Conservation (phyloP, 2,888 invertebrate species). For the Pandemis corylana region DNA sequence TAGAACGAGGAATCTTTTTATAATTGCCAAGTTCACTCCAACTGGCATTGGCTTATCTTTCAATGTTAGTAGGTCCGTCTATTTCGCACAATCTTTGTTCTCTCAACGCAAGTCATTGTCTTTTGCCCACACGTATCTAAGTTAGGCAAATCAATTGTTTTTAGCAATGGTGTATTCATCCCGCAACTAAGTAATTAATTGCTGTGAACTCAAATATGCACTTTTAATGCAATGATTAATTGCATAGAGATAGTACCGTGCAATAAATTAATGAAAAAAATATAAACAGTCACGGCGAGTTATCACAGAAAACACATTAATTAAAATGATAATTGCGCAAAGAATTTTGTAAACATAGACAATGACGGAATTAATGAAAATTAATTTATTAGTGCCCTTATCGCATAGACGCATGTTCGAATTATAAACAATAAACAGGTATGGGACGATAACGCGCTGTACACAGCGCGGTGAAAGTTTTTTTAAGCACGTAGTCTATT, state of each 20-base stretch:
- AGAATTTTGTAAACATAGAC: constrained; percentile 68
- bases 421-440: constrained; percentile 53
- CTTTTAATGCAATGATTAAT: constrained; percentile 51
- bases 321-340: constrained; percentile 58
- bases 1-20: constrained; percentile 62
- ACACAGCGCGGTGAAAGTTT: constrained; percentile 65
- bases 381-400: constrained; percentile 63
- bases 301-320: constrained; percentile 58
- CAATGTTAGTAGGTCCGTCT: constrained; percentile 46
- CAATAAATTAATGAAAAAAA: constrained; percentile 63
- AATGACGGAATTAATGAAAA: constrained; percentile 68
- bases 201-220: constrained; percentile 55
- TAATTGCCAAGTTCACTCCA: constrained; percentile 78
- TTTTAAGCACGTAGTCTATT: constrained; percentile 44
- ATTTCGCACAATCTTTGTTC: constrained; percentile 13
- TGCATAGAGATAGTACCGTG: constrained; percentile 48
- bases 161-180: constrained; percentile 36
- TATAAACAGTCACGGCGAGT: constrained; percentile 49
- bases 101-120: constrained; percentile 1
- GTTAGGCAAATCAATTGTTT: constrained; percentile 27
- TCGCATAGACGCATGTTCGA: constrained; percentile 47
- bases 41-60: constrained; percentile 42
- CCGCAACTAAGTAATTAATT: constrained; percentile 60
- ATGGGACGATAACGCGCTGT: constrained; percentile 58
- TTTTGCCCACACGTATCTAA: not conserved